Conservation (phyloP, 37 sponge, comb jelly and placozoan genomes). For the Hormiphora californensis region DNA sequence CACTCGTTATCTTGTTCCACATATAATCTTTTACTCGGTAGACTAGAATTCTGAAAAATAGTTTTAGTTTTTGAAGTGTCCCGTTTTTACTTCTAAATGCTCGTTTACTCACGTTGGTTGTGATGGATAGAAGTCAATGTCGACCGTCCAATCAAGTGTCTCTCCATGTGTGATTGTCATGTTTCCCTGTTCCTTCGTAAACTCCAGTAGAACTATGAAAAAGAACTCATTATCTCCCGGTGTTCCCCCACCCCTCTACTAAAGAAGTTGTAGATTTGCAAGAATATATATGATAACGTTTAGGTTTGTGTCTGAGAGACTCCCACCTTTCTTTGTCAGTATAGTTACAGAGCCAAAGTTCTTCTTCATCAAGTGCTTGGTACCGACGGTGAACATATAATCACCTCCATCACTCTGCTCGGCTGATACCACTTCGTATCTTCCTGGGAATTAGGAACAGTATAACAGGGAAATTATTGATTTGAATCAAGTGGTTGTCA, state of each 20-base stretch:
- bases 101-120: background rate
- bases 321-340: background rate
- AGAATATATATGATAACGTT: too few relatives aligned
- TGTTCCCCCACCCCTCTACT: too few relatives aligned
- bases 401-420: background rate
- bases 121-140: background rate
- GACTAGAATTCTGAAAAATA: background rate
- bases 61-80: too few relatives aligned
- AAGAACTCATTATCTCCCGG: too few relatives aligned
- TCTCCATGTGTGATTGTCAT: background rate
- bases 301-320: too few relatives aligned
- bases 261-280: background rate
- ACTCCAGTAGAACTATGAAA: background rate
- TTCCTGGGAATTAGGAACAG: too few relatives aligned
- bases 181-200: background rate
- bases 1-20: background rate
- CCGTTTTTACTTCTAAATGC: too few relatives aligned
- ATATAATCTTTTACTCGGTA: background rate
- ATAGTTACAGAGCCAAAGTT: background rate
- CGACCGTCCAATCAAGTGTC: background rate
- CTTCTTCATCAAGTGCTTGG: background rate
- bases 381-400: background rate
- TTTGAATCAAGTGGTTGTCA: too few relatives aligned
- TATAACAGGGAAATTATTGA: too few relatives aligned
- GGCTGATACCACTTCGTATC: background rate